These are phyloP conservation scores for Amyelois transitella DNA, from an alignment of 1,140 invertebrate genomes.

Conservation along the genomic window DNA sequence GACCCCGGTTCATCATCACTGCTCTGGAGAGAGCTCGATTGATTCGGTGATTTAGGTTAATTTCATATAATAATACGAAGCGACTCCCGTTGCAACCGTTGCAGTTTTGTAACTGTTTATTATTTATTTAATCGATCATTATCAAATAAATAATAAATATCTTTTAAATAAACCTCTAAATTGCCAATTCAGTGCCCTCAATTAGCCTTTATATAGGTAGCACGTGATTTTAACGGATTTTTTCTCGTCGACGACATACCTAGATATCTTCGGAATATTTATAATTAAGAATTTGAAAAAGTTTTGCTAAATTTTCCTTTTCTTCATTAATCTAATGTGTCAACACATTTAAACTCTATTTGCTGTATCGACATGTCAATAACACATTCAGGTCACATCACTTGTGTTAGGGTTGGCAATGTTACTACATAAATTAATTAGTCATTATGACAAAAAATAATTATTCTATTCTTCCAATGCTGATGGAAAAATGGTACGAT, in stretches of 20 bases:
- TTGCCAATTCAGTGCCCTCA: neutral
- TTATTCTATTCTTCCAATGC: too few species aligned
- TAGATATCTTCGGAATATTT: slow-evolving; percentile 25
- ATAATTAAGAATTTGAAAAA: slow-evolving; percentile 24
- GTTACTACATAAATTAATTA: neutral
- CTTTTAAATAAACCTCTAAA: too few species aligned
- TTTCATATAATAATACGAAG: too few species aligned
- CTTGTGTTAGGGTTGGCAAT: neutral
- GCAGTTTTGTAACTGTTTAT: too few species aligned
- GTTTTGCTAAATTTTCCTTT: slow-evolving; percentile 65
- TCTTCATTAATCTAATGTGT: slow-evolving; percentile 45
- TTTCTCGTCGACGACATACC: slow-evolving; percentile 5
- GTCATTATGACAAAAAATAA: too few species aligned
- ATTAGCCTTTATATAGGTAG: neutral
- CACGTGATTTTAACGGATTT: neutral
- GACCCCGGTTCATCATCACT: too few species aligned
- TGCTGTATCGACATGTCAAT: slow-evolving; percentile 45
- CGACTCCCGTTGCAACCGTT: too few species aligned
- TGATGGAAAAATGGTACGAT: too few species aligned
- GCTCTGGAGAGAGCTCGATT: too few species aligned
- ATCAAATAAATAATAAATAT: too few species aligned
- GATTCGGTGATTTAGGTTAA: too few species aligned
- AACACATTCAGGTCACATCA: slow-evolving; percentile 50
- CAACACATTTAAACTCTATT: slow-evolving; percentile 56
- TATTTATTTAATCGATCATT: too few species aligned